Evolutionary conservation across 2,113 vertebrate species (phyloP).

Genomic region (Talpa occidentalis): DNA sequence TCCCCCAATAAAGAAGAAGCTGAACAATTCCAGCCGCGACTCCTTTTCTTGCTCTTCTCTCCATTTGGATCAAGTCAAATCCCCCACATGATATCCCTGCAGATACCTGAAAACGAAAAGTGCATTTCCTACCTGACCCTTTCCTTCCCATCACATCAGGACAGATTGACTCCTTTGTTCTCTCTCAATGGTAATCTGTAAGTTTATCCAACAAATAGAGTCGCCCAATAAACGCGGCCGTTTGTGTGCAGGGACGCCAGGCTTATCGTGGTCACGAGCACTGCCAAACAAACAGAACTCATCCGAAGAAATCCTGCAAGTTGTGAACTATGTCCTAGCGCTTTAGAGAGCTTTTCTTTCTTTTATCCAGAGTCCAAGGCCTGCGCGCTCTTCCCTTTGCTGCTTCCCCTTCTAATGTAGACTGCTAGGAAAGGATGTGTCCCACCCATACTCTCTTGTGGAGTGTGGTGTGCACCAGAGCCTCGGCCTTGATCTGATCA

Average conservation of each 20-base stretch:
- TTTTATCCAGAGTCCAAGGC: neutral
- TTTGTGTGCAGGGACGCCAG: neutral
- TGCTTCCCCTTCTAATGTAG: too few relatives aligned
- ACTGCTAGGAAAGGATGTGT: neutral
- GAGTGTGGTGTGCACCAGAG: neutral
- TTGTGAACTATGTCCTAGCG: fast-evolving
- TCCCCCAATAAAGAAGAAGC: fast-evolving
- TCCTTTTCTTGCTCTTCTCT: neutral
- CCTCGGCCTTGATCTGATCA: neutral
- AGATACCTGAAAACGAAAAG: neutral
- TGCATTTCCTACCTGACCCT: neutral
- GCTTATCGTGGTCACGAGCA: neutral
- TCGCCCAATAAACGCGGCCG: neutral
- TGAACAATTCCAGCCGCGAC: neutral
- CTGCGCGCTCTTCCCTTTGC: neutral
- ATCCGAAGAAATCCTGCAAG: neutral
- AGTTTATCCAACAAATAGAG: neutral
- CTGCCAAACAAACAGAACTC: neutral
- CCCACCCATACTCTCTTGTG: fast-evolving
- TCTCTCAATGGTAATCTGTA: neutral
- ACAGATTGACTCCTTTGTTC: neutral
- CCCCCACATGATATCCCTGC: neutral
- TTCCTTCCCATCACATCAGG: neutral
- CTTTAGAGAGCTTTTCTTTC: neutral
- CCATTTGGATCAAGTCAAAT: neutral